Percentiles rank a stretch among this genome's conserved stretches.
These are phyloP conservation scores for Nematopogon swammerdamellus DNA, from an alignment of 2,888 invertebrate species.

Conservation along the genomic window DNA sequence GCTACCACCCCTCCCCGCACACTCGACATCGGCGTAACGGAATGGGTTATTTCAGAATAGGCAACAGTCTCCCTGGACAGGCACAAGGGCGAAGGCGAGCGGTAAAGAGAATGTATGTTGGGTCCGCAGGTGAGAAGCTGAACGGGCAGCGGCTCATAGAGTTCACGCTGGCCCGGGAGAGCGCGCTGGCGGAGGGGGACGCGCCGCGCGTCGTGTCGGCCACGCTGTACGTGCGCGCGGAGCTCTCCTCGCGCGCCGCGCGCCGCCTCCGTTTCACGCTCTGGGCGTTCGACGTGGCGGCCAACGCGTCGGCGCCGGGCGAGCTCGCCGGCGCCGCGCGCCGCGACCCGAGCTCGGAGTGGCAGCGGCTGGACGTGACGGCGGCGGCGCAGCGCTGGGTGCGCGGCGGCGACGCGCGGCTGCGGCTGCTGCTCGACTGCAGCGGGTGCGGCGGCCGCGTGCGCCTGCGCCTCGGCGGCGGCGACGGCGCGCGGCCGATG, in stretches of 20 bases:
- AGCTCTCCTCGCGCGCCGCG: conserved; percentile 26
- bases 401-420: conserved; percentile 46
- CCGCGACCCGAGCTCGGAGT: conserved; percentile 64
- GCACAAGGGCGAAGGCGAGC: too few relatives aligned
- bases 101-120: too few relatives aligned
- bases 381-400: conserved; percentile 72
- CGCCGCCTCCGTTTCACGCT: conserved; percentile 57
- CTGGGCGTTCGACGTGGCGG: conserved; percentile 69
- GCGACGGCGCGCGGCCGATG: conserved; percentile 74
- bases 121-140: conserved; percentile 68
- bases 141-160: conserved; percentile 85
- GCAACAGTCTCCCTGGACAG: too few relatives aligned
- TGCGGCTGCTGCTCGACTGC: conserved; percentile 81
- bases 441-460: conserved; percentile 76
- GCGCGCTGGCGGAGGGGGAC: conserved; percentile 40
- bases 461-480: conserved; percentile 59
- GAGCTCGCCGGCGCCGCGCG: conserved; percentile 51
- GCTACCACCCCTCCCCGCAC: not conserved
- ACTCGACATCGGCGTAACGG: not conserved
- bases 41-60: conserved; percentile 34
- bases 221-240: conserved; percentile 68
- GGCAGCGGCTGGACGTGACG: conserved; percentile 86
- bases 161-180: conserved; percentile 70
- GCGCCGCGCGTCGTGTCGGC: conserved; percentile 75
- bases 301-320: conserved; percentile 55